phyloP scores from a whole-genome alignment of 2,888 invertebrate species.

The Apamea sordens region DNA sequence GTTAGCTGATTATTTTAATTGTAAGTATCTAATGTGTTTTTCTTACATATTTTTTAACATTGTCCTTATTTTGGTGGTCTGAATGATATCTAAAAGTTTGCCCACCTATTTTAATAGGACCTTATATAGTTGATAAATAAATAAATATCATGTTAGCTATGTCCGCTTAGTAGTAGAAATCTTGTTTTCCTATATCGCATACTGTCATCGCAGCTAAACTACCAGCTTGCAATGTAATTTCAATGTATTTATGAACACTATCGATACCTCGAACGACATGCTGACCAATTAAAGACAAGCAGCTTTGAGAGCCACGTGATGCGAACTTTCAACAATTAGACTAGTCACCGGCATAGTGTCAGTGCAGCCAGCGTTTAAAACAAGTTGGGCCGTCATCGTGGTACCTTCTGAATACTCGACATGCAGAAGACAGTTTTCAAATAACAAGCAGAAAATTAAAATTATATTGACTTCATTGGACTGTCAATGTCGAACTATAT shows the following conservation, averaged over 20 bases:
- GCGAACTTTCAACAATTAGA: not conserved
- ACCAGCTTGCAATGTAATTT: not conserved
- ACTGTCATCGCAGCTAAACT: not conserved
- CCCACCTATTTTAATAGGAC: too few species aligned
- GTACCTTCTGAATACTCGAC: not conserved
- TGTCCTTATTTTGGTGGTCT: too few species aligned
- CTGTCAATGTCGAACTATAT: not conserved
- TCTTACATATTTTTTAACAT: too few species aligned
- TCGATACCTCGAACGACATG: conserved; percentile 12
- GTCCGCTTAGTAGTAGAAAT: not conserved
- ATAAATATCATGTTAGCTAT: not conserved
- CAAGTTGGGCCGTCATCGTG: not conserved
- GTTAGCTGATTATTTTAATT: too few species aligned
- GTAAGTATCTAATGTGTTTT: too few species aligned
- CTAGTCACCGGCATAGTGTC: not conserved
- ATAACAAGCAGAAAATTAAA: conserved; percentile 1
- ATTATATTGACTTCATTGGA: not conserved
- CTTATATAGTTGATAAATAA: too few species aligned
- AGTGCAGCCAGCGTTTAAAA: conserved; percentile 7
- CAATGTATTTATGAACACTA: not conserved
- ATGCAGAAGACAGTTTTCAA: not conserved
- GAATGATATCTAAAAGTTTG: too few species aligned
- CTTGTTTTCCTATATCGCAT: not conserved
- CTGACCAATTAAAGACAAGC: conserved; percentile 15
- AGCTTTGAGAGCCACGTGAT: conserved; percentile 1